Evolutionary conservation across 2,888 invertebrate species (phyloP).

Genomic region (Hedya salicella): DNA sequence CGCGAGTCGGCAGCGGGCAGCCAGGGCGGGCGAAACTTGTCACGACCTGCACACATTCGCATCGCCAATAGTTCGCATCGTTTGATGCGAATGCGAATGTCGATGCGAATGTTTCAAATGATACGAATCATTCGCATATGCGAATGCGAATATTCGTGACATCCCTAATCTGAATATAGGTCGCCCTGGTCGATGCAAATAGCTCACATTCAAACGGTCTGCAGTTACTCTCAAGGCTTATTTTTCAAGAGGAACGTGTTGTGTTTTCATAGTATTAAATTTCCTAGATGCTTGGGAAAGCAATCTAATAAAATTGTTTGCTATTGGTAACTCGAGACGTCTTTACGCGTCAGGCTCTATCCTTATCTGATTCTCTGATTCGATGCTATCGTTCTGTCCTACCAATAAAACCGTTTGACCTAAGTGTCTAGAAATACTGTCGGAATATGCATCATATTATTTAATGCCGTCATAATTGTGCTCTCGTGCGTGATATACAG

Average conservation of each 20-base stretch:
- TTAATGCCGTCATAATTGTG: neutral
- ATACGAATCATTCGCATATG: too few species aligned
- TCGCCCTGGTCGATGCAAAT: constrained; percentile 18
- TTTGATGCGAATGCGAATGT: too few species aligned
- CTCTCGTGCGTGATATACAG: constrained; percentile 1
- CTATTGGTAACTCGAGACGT: neutral
- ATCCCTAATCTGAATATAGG: too few species aligned
- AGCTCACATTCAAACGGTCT: neutral
- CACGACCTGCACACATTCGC: too few species aligned
- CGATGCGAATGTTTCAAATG: too few species aligned
- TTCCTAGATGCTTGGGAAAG: neutral
- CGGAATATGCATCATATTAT: neutral
- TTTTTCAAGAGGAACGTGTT: neutral
- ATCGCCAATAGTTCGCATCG: too few species aligned
- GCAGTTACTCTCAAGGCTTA: constrained; percentile 5
- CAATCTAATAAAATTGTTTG: neutral
- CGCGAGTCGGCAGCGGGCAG: too few species aligned
- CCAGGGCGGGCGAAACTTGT: too few species aligned
- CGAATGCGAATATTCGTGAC: too few species aligned
- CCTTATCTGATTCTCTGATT: too few species aligned
- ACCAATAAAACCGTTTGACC: too few species aligned
- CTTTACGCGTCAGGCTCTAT: neutral
- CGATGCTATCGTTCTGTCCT: too few species aligned
- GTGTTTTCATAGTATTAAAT: neutral
- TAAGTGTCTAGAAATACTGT: neutral